Evolutionary conservation across 2,888 invertebrate genomes (phyloP).

Genomic region (Escarpia spicata): DNA sequence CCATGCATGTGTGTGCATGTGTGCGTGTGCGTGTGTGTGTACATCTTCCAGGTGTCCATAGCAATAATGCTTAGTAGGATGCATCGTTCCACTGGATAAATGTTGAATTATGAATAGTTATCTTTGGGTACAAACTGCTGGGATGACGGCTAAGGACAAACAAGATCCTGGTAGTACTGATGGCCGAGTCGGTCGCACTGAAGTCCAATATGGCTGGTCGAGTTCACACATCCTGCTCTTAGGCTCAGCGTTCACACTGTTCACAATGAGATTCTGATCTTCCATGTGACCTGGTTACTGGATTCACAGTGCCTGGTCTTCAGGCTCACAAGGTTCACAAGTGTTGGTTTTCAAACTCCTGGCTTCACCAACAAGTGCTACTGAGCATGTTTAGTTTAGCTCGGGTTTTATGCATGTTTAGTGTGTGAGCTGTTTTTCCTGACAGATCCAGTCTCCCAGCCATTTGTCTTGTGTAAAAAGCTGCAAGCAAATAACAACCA

Average conservation of each 20-base stretch:
- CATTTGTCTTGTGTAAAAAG: neutral
- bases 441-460: neutral
- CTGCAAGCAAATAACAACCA: neutral
- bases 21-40: neutral
- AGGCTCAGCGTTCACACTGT: too few relatives aligned
- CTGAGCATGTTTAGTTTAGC: neutral
- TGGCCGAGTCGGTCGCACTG: neutral
- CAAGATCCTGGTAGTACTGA: neutral
- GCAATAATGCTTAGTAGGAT: neutral
- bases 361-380: neutral
- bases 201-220: neutral
- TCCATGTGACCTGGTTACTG: too few relatives aligned
- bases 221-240: neutral
- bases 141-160: neutral
- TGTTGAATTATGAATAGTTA: neutral
- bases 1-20: neutral
- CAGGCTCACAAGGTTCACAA: neutral
- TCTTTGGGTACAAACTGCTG: neutral
- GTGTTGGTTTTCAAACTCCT: neutral
- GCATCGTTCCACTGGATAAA: neutral
- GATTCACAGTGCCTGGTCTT: neutral
- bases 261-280: too few relatives aligned
- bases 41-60: neutral
- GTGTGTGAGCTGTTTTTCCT: neutral
- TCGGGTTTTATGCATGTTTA: neutral